These are phyloP conservation scores for Diorhabda carinulata DNA, from an alignment of 1,140 invertebrate species.

Conservation along the genomic window DNA sequence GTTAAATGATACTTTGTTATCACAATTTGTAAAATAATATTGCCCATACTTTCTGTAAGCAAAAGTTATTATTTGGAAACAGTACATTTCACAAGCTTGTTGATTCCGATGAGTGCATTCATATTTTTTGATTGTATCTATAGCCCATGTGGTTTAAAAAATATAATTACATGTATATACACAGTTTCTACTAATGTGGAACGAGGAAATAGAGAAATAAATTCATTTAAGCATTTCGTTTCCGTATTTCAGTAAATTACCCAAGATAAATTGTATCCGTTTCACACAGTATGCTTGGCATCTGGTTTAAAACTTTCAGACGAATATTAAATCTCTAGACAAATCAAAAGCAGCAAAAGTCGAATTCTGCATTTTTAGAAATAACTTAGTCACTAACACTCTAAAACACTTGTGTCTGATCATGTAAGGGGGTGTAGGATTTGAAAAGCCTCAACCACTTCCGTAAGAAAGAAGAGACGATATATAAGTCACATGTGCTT, in stretches of 20 bases:
- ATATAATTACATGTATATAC: too few relatives aligned
- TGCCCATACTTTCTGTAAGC: too few relatives aligned
- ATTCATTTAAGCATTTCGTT: neutral
- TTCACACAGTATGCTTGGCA: neutral
- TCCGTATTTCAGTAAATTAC: neutral
- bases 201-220: neutral
- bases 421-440: neutral
- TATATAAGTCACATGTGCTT: neutral
- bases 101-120: too few relatives aligned
- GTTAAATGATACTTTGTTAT: too few relatives aligned
- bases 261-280: neutral
- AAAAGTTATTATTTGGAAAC: too few relatives aligned
- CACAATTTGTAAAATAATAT: too few relatives aligned
- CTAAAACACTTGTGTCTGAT: constrained; percentile 2
- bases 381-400: neutral
- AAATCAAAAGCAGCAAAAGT: neutral
- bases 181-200: too few relatives aligned
- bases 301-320: neutral
- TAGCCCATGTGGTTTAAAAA: too few relatives aligned
- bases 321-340: constrained; percentile 1
- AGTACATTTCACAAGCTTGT: too few relatives aligned
- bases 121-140: too few relatives aligned
- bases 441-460: neutral
- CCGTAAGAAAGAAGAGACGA: neutral
- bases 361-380: neutral